Base-by-base conservation (phyloP, 53 echinoderm and acorn worm genomes). In the Apostichopus leukothele region DNA sequence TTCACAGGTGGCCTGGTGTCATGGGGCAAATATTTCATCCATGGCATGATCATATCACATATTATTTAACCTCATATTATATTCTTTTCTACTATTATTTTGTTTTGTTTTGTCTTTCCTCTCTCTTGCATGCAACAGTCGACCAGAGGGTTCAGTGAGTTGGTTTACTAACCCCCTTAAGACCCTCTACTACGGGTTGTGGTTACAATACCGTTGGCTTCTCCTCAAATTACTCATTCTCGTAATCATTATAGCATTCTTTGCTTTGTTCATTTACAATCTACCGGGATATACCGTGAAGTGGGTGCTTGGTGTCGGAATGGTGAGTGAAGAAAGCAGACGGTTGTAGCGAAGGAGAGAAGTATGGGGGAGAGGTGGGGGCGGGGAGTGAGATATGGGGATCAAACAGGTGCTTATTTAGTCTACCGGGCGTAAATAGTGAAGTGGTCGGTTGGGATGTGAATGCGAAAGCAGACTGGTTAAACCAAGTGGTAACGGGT, bases 141-240 rank as follows among this genome's bases (percentile, higher is more conserved):
- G 96, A 8, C 96, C 94, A 75, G 92, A 94, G 53, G 91, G 94
- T 50, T 90, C 92, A 1, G 84, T 95, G 6, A 88, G 84, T 14
- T 96, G 94, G 92, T 94, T 96, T 79, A 91, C 91, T 78, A 96
- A 96, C 83, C 96, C 96, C 9, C 88, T 96, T 9, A 94, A 91
- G 79, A 91, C 88, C 61, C 83, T 94, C 73, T 96, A 96, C 86
- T 88, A 92, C 26, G 86, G 90, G 59, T 52, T 96, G 57, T 94
- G 92, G 94, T 76, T 86, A 83, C 92, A 96, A 78, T 94, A 96
- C 86, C 92, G 92, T 57, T 96, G 92, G 80, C 87, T 91, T 21
- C 51, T 94, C 18, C 60, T 96, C 79, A 96, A 96, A 87, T 78
- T 96, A 9, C 79, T 93, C 10, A 77, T 96, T 4, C 77, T 88